These are phyloP conservation scores for Actenoides hombroni DNA, from an alignment of 2,113 vertebrate species.

Conservation along the genomic window DNA sequence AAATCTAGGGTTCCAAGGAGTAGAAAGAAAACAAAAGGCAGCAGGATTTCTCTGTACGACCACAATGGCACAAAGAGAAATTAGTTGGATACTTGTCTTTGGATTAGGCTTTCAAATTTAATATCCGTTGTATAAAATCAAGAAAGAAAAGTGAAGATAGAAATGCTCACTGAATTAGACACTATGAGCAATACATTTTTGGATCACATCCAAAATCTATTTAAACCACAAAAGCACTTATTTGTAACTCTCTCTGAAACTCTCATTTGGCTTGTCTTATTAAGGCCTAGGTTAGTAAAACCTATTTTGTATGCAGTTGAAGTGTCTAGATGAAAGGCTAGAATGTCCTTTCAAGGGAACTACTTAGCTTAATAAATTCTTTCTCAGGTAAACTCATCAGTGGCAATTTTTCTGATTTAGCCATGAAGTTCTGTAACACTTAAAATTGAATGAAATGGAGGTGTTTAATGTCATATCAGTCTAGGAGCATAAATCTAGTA, in stretches of 20 bases:
- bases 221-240: neutral
- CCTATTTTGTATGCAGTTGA: neutral
- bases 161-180: neutral
- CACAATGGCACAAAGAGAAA: neutral
- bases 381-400: conserved; percentile 4
- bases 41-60: neutral
- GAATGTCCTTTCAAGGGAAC: conserved; percentile 4
- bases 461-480: neutral
- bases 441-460: neutral
- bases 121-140: neutral
- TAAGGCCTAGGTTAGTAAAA: neutral
- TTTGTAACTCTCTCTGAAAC: conserved; percentile 5
- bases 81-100: neutral
- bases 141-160: neutral
- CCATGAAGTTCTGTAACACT: neutral
- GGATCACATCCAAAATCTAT: neutral
- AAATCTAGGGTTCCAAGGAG: neutral
- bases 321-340: conserved; percentile 8
- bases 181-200: neutral
- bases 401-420: conserved; percentile 9
- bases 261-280: neutral
- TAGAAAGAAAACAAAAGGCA: neutral
- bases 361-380: neutral
- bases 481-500: neutral
- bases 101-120: neutral